phyloP scores from a whole-genome alignment of 2,797 vertebrate genomes.

The Muscicapa striata region DNA sequence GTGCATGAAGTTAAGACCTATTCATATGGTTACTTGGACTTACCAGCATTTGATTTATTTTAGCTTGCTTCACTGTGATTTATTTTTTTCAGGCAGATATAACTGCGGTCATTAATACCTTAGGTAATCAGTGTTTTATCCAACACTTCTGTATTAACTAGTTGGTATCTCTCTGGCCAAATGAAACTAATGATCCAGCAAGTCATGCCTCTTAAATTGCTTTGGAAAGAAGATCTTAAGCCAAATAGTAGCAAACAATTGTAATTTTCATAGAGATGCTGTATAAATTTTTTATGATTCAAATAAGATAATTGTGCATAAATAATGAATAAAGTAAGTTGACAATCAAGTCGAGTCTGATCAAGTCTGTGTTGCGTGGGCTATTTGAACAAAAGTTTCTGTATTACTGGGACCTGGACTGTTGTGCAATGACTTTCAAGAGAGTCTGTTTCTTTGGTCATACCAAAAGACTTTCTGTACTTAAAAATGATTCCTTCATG shows the following conservation, averaged over 20 bases:
- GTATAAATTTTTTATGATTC: not conserved
- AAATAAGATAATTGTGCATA: not conserved
- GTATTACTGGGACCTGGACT: not conserved
- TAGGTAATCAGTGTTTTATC: not conserved
- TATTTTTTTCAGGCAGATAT: not conserved
- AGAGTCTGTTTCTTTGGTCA: not conserved
- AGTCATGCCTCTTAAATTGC: not conserved
- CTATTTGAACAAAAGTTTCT: not conserved
- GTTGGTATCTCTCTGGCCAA: not conserved
- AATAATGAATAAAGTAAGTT: not conserved
- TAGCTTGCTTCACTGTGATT: not conserved
- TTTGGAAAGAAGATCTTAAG: not conserved
- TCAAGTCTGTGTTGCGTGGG: not conserved
- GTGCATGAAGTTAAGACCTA: not conserved
- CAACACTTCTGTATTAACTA: not conserved
- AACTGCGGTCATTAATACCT: not conserved
- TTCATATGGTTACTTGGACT: not conserved
- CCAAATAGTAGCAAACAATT: not conserved
- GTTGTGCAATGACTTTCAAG: not conserved
- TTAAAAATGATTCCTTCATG: not conserved
- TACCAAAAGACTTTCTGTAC: not conserved
- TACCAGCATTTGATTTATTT: not conserved
- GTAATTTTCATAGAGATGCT: not conserved
- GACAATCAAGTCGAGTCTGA: not conserved
- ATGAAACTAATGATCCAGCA: not conserved